Conservation (phyloP, 1,140 invertebrate species). For the Lepidurus couesii region DNA sequence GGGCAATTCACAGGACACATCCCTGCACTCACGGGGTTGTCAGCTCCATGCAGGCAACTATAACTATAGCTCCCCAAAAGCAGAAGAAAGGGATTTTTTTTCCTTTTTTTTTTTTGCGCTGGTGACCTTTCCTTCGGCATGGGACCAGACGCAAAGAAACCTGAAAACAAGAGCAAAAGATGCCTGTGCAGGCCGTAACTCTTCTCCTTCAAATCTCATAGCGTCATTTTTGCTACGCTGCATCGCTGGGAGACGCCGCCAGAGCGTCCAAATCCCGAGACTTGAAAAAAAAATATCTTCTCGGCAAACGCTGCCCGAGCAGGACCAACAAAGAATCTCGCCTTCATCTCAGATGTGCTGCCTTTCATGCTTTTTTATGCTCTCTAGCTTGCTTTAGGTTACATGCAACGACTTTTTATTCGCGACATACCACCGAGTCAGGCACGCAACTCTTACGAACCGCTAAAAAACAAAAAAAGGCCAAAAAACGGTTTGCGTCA, state of each 20-base stretch:
- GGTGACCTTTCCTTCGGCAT: neutral
- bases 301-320: neutral
- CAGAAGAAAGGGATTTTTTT: neutral
- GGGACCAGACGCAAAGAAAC: neutral
- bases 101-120: neutral
- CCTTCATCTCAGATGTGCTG: neutral
- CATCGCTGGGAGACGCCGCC: neutral
- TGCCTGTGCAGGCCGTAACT: conserved; percentile 3
- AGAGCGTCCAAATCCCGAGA: neutral
- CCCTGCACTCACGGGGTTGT: neutral
- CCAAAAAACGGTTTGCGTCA: neutral
- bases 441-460: neutral
- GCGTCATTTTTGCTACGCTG: neutral
- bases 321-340: neutral
- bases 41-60: conserved; percentile 13
- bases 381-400: neutral
- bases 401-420: neutral
- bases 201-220: conserved; percentile 1
- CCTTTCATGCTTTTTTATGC: neutral
- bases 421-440: neutral
- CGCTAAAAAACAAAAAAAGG: neutral
- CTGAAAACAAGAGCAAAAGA: neutral
- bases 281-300: neutral
- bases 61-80: neutral
- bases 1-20: neutral